A percentile compares a stretch with the other conserved stretches of the same genome.
Conservation (phyloP, 1,140 invertebrate species). For the Drosophila funebris region DNA sequence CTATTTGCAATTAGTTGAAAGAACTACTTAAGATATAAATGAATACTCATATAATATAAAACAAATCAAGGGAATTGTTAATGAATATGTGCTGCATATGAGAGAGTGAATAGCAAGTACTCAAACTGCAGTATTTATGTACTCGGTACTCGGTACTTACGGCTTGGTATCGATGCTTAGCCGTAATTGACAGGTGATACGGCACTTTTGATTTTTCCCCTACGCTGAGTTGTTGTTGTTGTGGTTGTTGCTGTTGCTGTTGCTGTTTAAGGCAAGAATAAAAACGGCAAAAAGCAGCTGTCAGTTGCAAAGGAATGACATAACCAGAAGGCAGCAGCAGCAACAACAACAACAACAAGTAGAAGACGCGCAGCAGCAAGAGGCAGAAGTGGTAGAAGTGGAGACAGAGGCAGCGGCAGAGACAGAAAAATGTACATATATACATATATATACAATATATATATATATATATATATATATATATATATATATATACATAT, state of each 20-base stretch:
- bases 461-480: too few species aligned
- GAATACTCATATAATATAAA: too few species aligned
- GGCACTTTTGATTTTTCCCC: neutral
- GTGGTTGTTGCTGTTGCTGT: neutral
- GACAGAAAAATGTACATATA: too few species aligned
- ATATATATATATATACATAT: too few species aligned
- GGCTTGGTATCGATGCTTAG: neutral
- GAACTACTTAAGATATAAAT: neutral
- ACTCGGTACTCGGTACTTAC: neutral
- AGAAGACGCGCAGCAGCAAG: neutral
- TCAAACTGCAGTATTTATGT: too few species aligned
- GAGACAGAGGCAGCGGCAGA: neutral
- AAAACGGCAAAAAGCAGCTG: constrained; percentile 18
- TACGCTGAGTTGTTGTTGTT: too few species aligned
- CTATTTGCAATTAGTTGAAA: neutral
- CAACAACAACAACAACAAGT: constrained; percentile 18
- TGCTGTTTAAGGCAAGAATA: neutral
- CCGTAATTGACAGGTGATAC: neutral
- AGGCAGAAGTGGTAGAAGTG: neutral
- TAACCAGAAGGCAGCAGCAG: constrained; percentile 20
- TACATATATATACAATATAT: neutral
- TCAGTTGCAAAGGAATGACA: constrained; percentile 16
- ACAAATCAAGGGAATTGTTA: too few species aligned
- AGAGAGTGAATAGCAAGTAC: neutral
- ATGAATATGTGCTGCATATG: neutral